phyloP scores from a whole-genome alignment of 2,888 invertebrate genomes.

The Lycophotia porphyrea region DNA sequence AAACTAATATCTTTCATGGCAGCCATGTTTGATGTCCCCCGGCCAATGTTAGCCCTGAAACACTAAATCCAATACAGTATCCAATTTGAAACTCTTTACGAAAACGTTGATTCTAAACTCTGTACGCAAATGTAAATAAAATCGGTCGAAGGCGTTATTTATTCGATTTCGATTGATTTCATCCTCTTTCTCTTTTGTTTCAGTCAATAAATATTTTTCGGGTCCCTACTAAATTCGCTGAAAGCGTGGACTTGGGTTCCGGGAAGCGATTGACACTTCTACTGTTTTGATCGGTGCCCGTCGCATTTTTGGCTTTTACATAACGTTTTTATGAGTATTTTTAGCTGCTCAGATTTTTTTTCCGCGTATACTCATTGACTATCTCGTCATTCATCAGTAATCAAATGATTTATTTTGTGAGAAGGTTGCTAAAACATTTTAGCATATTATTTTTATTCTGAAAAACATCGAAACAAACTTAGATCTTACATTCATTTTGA shows the following conservation, averaged over 20 bases:
- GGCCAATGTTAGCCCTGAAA: background rate
- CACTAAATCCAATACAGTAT: slow-evolving; percentile 5
- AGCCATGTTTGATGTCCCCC: background rate
- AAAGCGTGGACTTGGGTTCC: slow-evolving; percentile 37
- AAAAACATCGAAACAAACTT: background rate
- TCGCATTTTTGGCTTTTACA: background rate
- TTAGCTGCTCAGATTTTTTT: background rate
- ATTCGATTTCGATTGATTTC: slow-evolving; percentile 54
- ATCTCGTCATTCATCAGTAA: background rate
- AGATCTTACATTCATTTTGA: background rate
- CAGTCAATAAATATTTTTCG: slow-evolving; percentile 59
- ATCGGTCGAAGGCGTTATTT: slow-evolving; percentile 43
- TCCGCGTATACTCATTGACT: background rate
- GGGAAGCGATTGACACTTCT: slow-evolving; percentile 37
- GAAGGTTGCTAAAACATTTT: background rate
- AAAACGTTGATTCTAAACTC: slow-evolving; percentile 28
- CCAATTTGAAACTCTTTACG: slow-evolving; percentile 30
- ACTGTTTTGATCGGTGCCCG: slow-evolving; percentile 4
- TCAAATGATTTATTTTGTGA: background rate
- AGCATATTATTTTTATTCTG: background rate
- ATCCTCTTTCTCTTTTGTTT: slow-evolving; percentile 46
- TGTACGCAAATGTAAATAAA: slow-evolving; percentile 50
- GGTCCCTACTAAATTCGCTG: slow-evolving; percentile 41
- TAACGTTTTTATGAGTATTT: background rate
- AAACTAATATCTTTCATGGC: background rate